phyloP scores from a whole-genome alignment of 2,888 invertebrate species.

The Fragum fragum region DNA sequence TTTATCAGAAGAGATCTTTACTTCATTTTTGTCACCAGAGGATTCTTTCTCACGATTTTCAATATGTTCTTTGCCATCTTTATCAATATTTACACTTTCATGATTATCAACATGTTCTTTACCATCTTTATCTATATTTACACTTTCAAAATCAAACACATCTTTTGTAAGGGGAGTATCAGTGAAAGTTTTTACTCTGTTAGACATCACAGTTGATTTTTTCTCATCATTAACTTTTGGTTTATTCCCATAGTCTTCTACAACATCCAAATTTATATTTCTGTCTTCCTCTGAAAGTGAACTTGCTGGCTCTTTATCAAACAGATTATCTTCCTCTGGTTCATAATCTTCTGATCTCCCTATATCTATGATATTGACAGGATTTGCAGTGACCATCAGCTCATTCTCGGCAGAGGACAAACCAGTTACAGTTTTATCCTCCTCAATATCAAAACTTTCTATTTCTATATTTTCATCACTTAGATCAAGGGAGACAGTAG shows the following conservation, averaged over 20 bases:
- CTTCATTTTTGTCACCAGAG: too few relatives aligned
- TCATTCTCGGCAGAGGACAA: background rate
- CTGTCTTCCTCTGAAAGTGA: background rate
- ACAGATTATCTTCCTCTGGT: constrained; percentile 14
- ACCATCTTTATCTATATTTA: background rate
- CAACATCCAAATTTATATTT: background rate
- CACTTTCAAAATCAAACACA: constrained; percentile 4
- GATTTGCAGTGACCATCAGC: background rate
- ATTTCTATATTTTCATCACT: constrained; percentile 10
- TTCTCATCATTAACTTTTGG: background rate
- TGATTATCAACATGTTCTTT: too few relatives aligned
- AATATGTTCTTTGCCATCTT: too few relatives aligned
- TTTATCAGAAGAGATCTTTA: too few relatives aligned
- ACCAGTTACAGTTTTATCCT: background rate
- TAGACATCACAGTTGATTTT: background rate
- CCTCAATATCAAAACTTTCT: constrained; percentile 27
- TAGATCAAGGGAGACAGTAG: background rate
- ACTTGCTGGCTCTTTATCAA: background rate
- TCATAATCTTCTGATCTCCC: constrained; percentile 5
- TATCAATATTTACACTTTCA: too few relatives aligned
- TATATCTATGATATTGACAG: background rate
- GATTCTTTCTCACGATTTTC: too few relatives aligned
- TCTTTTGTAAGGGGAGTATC: background rate
- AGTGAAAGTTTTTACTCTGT: background rate
- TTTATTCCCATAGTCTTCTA: background rate